A percentile compares a stretch with the other conserved stretches of the same genome.
These are phyloP conservation scores for Drosophila austrosaltans DNA, from an alignment of 2,888 invertebrate genomes.

Conservation along the genomic window DNA sequence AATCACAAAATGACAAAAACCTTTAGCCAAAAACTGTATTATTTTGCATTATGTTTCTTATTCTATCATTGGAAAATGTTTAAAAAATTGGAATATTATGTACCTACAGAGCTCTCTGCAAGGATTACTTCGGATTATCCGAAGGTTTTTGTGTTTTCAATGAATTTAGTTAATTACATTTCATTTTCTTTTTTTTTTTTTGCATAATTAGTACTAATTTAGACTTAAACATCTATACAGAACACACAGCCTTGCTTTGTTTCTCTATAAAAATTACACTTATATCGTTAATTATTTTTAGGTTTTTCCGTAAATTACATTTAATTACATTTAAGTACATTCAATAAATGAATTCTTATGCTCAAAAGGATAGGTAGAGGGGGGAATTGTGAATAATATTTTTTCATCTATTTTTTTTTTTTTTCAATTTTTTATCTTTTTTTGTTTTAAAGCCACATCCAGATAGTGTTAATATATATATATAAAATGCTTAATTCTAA, in stretches of 20 bases:
- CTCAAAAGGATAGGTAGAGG: constrained; percentile 17
- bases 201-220: constrained; percentile 33
- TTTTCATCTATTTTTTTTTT: background rate
- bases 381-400: constrained; percentile 9
- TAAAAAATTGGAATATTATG: too few relatives aligned
- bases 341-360: constrained; percentile 42
- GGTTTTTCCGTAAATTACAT: constrained; percentile 37
- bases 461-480: constrained; percentile 50
- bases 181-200: constrained; percentile 29
- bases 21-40: too few relatives aligned
- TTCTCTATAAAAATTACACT: constrained; percentile 81
- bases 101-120: background rate
- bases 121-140: background rate
- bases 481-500: constrained; percentile 61
- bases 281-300: constrained; percentile 53
- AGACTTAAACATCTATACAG: constrained; percentile 67
- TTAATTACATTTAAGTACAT: constrained; percentile 50
- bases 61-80: too few relatives aligned
- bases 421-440: constrained; percentile 13
- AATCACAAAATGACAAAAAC: too few relatives aligned
- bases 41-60: too few relatives aligned
- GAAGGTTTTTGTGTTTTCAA: background rate
- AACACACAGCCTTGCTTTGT: constrained; percentile 83
- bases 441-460: constrained; percentile 74
- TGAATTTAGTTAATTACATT: constrained; percentile 39